Evolutionary conservation across 2,888 invertebrate genomes (phyloP), one percentile per base, ranked within the genome.

Genomic region (Noctua comes): DNA sequence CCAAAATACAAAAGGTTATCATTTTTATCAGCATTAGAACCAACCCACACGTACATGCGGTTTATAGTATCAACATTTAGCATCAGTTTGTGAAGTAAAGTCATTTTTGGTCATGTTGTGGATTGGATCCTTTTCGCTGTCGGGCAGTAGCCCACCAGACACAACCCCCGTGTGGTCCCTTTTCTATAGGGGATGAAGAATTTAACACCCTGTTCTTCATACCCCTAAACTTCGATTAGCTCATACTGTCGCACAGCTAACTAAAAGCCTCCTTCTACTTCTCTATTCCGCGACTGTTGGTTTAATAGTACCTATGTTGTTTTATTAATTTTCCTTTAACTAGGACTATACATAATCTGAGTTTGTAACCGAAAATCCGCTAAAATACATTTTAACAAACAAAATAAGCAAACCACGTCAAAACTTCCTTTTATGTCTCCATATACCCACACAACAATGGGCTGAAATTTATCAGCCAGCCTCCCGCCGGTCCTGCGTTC

Each of bases 401-500:
- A 59, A 66, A 59, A 68, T 43, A 65, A 72, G 11, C 18, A 3
- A 0, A 24, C 43, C n/a, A 43, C 11, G 8, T 46, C 24, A 46
- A 46, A 59, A 54, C 27, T 36, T 36, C 18, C 24, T 74, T 82
- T 64, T 78, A 46, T 78, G 73, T 65, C 21, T 51, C 59, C 36
- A 46, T 77, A 72, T 72, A 65, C 43, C 51, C 27, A 36, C 18
- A 69, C n/a, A 18, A 78, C 72, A 78, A 72, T 7, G 68, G 64
- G 13, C 48, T 75, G 65, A 83, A 66, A 76, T 74, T 83, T 79
- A 77, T 75, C 57, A 46, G 27, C 0, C 64, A 40, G 70, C 31
- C 69, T 68, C 72, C 73, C 81, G 84, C 84, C 89, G 86, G 82
- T 76, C 85, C 91, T 89, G 91, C 75, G 78, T 86, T 76, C 84